Base-by-base conservation (phyloP, 2,888 invertebrate genomes). In the Drosophila diplacantha region DNA sequence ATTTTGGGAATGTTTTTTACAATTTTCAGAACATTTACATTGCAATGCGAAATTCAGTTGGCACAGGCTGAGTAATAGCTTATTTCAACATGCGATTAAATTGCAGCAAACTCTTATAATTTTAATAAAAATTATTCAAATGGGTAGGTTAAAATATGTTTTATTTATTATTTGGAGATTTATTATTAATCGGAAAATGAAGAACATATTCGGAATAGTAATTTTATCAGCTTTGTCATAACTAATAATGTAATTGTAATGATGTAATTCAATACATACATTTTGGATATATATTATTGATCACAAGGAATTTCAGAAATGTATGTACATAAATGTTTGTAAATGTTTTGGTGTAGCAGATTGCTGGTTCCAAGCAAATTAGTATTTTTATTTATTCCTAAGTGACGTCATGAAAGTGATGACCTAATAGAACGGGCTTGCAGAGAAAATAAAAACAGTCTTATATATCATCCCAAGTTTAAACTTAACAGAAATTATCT, bases 41-140 rank as follows among this genome's bases (percentile, higher is more conserved):
- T 18, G 11, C 6, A n/a, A 26, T 50, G 24, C 8, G 53, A 54
- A 54, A 54, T 54, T 50, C 18, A 8, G 18, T 11, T 5, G 34
- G 3, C 34, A 8, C 11, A 3, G n/a, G 11, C 34, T 51, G 34
- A 26, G 18, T 54, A 24, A 54, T 54, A n/a, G 26, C 12, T 26
- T 5, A 31, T 20, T 44, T 44, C 29, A 7, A 18, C 29, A 18
- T 5, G 29, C 8, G 26, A 26, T 26, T 26, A 8, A 26, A 26
- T 26, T 26, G 26, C 8, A 8, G 8, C 26, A 8, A 26, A 8
- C 8, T 26, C 26, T n/a, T n/a, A 26, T 26, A 8, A 8, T 8
- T 26, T 26, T 26, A 2, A 8, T 26, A 8, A 8, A 26, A 26
- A 3, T 26, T 26, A 26, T 6, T 8, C 1, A 26, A 26, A 26